A percentile compares a stretch with the other conserved stretches of the same genome.
phyloP scores from a whole-genome alignment of 2,888 invertebrate species.

The Panopea generosa region DNA sequence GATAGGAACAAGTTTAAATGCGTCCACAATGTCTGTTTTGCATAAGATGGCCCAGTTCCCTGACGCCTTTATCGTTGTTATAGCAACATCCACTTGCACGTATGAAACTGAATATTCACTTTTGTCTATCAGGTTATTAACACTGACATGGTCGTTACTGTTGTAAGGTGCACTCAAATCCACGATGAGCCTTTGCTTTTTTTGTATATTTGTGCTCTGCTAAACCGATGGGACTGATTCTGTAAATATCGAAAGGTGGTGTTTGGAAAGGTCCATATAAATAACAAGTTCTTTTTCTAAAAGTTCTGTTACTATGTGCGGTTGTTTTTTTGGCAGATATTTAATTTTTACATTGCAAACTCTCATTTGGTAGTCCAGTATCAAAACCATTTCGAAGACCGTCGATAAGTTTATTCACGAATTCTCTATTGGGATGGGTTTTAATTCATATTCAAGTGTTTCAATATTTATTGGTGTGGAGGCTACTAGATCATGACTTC shows the following conservation, averaged over 20 bases:
- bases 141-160: conserved; percentile 29
- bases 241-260: conserved; percentile 38
- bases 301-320: conserved; percentile 25
- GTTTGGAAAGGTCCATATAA: conserved; percentile 45
- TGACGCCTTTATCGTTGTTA: conserved; percentile 25
- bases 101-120: conserved; percentile 42
- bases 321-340: conserved; percentile 38
- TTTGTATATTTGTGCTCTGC: conserved; percentile 52
- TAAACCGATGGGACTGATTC: conserved; percentile 53
- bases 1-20: conserved; percentile 53
- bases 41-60: conserved; percentile 35
- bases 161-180: conserved; percentile 62
- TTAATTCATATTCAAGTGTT: conserved; percentile 1
- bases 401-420: neutral
- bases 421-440: conserved; percentile 6
- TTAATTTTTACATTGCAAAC: conserved; percentile 43
- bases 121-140: conserved; percentile 60
- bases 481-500: neutral
- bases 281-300: conserved; percentile 45
- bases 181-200: conserved; percentile 56
- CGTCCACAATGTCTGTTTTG: conserved; percentile 53
- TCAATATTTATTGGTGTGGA: conserved; percentile 10
- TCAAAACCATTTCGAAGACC: conserved; percentile 15
- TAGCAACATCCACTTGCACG: conserved; percentile 60
- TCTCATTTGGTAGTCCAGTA: neutral